Evolutionary conservation across 2,113 vertebrate genomes (phyloP).

Genomic region (Erinaceus europaeus): DNA sequence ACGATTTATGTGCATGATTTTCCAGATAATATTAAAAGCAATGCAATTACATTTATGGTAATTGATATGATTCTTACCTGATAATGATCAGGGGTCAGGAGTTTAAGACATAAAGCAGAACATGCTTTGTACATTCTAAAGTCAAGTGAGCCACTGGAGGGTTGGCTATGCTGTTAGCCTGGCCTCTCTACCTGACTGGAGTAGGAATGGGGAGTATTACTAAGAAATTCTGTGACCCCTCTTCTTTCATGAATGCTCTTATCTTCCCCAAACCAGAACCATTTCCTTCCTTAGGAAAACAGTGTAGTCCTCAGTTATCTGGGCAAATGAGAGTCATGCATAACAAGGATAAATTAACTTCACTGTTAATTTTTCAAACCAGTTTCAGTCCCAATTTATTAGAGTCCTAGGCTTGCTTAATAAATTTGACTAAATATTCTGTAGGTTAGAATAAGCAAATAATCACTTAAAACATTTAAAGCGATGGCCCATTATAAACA

Average conservation of each 20-base stretch:
- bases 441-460: constrained; percentile 13
- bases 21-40: constrained; percentile 66
- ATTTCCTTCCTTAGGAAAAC: constrained; percentile 21
- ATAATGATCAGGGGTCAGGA: constrained; percentile 64
- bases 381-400: constrained; percentile 9
- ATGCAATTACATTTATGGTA: constrained; percentile 62
- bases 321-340: not conserved
- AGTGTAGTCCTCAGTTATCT: constrained; percentile 48
- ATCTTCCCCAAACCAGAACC: constrained; percentile 37
- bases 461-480: constrained; percentile 10
- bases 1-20: constrained; percentile 51
- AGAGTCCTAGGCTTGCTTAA: not conserved
- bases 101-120: constrained; percentile 63
- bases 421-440: constrained; percentile 2
- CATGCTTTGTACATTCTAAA: constrained; percentile 18
- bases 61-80: constrained; percentile 59
- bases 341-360: constrained; percentile 39
- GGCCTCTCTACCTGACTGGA: not conserved
- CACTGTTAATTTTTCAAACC: constrained; percentile 35
- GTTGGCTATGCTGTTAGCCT: not conserved
- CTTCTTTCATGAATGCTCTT: constrained; percentile 31
- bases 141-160: not conserved
- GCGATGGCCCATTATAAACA: not conserved
- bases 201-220: not conserved
- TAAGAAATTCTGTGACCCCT: not conserved